A percentile compares a stretch with the other conserved stretches of the same genome.
phyloP scores from a whole-genome alignment of 2,797 vertebrate species.

The Syndactyla subalaris region DNA sequence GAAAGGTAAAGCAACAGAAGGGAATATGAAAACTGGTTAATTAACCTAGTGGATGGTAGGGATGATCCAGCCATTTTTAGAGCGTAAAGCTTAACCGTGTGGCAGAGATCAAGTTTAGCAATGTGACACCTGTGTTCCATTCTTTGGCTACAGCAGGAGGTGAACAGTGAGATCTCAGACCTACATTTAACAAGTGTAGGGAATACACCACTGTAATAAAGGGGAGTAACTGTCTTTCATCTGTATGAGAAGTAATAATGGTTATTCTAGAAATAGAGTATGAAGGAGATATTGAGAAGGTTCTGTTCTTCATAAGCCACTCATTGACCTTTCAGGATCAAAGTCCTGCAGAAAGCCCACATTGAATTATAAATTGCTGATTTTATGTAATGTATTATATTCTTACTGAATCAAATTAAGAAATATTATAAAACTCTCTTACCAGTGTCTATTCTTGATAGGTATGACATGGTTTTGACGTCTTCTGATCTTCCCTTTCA shows the following conservation, averaged over 20 bases:
- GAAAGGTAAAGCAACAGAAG: background rate
- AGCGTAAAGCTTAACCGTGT: constrained; percentile 16
- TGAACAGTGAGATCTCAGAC: constrained; percentile 45
- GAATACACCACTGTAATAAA: constrained; percentile 35
- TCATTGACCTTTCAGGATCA: background rate
- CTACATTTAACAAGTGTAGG: constrained; percentile 46
- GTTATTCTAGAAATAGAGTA: constrained; percentile 21
- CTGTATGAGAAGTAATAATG: constrained; percentile 24
- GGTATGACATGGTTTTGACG: background rate
- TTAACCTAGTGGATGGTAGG: constrained; percentile 49
- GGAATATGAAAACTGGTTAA: constrained; percentile 37
- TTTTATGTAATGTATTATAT: background rate
- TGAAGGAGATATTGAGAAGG: background rate
- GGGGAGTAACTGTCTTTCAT: constrained; percentile 46
- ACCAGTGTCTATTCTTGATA: background rate
- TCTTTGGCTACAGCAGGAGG: constrained; percentile 64
- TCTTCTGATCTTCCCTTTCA: background rate
- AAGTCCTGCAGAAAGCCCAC: background rate
- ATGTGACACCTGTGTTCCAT: constrained; percentile 60
- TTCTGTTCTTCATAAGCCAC: constrained; percentile 16
- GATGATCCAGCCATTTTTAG: constrained; percentile 44
- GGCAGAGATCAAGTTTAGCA: constrained; percentile 60
- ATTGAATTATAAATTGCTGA: constrained; percentile 9
- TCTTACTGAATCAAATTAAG: background rate
- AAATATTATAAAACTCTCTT: background rate